Evolutionary conservation across 1,140 invertebrate genomes (phyloP), one percentile per base, ranked within the genome.

Genomic region (Drosophila littoralis): DNA sequence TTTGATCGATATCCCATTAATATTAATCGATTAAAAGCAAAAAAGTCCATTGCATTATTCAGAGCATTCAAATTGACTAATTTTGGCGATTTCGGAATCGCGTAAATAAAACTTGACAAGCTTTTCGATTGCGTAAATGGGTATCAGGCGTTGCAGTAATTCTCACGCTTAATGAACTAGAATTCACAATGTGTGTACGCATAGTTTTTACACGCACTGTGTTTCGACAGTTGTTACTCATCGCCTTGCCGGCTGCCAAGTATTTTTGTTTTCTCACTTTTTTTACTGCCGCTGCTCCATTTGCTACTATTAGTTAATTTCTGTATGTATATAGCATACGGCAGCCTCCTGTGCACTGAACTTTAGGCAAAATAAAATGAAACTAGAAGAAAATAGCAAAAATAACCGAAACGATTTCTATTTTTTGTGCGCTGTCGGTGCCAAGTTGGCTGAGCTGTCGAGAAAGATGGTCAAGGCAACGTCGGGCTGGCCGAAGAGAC

Each of bases 291-390:
- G 64, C 64, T 68, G 70, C 35, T 67, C 70, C 65, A 66, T 86
- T 83, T 73, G 64, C 45, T 51, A 43, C 58, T 64, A 78, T 88
- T 88, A 90, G 84, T 88, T 90, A 88, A 90, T 81, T 75, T 69
- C 35, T 65, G 52, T 46, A 33, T 10, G 15, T 17, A 9, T 51
- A n/a, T 17, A 12, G 9, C 13, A 65, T 40, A 43, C 17, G 17
- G 12, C 17, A 9, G 22, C 12, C 55, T 43, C 7, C 35, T 81
- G 74, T 75, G 48, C 81, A 81, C 63, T 79, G 81, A 84, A 85
- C 81, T 84, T 74, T 84, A 36, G 33, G 10, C 12, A 43, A 59
- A 67, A 33, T 8, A 40, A 54, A 22, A 46, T 10, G 32, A 63
- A n/a, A 50, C 22, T 22, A 35, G 17, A 54, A 52, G 10, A 43